These are phyloP conservation scores for Palloptera scutellata DNA, from an alignment of 2,888 invertebrate species.

Conservation along the genomic window DNA sequence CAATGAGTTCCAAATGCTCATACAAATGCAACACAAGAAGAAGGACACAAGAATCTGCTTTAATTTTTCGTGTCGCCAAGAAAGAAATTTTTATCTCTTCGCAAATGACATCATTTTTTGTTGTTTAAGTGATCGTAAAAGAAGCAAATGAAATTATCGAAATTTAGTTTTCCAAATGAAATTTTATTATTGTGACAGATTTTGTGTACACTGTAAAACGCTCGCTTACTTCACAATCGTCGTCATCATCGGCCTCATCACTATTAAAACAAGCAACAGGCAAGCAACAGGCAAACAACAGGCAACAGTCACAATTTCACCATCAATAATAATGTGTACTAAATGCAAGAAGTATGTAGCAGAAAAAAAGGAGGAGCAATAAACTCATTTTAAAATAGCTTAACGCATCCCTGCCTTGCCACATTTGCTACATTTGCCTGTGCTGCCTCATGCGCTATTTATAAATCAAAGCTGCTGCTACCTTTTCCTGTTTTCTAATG, in stretches of 20 bases:
- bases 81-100: background rate
- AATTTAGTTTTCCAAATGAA: background rate
- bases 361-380: no score
- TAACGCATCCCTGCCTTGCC: slow-evolving; percentile 19
- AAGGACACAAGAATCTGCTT: background rate
- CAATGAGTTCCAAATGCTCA: no score
- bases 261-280: no score
- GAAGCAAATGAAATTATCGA: background rate
- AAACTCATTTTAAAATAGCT: slow-evolving; percentile 24
- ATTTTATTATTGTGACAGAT: background rate
- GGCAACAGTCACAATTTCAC: no score
- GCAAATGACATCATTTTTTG: background rate
- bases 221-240: no score
- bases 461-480: slow-evolving; percentile 27
- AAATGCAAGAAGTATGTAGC: no score
- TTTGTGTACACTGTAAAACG: background rate
- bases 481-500: slow-evolving; percentile 38
- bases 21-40: background rate
- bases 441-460: background rate
- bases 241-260: no score
- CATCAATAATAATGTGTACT: no score
- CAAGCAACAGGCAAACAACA: no score
- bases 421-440: background rate
- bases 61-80: no score
- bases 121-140: background rate